A percentile compares a stretch with the other conserved stretches of the same genome.
phyloP scores from a whole-genome alignment of 2,888 invertebrate species.

The Hydroisotoma schaefferi region DNA sequence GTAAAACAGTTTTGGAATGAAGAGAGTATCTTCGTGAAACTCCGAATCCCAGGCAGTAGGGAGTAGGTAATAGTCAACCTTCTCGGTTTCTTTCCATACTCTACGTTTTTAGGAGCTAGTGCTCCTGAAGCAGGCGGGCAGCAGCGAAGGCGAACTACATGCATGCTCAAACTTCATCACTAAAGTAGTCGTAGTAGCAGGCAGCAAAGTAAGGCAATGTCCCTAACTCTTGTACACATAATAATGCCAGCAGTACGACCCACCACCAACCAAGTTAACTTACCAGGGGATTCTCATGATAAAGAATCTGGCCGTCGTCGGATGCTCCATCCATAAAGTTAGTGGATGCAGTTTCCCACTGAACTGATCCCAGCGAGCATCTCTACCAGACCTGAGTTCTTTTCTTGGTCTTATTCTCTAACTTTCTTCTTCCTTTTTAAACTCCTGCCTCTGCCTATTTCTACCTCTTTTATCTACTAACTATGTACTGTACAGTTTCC shows the following conservation, averaged over 20 bases:
- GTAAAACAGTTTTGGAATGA: background rate
- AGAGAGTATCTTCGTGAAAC: constrained; percentile 13
- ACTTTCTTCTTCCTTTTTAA: constrained; percentile 1
- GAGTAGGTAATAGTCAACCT: too few relatives aligned
- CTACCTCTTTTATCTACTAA: background rate
- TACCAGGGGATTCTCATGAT: background rate
- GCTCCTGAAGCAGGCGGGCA: too few relatives aligned
- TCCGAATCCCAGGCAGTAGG: constrained; percentile 24
- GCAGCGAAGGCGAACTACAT: background rate
- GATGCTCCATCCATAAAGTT: constrained; percentile 24
- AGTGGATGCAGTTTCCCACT: constrained; percentile 33
- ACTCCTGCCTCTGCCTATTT: background rate
- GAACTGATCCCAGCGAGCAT: constrained; percentile 40
- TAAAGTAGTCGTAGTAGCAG: background rate
- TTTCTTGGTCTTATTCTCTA: background rate
- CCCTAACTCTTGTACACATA: too few relatives aligned
- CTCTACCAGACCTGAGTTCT: too few relatives aligned
- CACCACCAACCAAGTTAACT: too few relatives aligned
- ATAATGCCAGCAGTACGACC: too few relatives aligned
- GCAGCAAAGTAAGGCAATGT: background rate
- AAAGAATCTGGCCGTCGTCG: constrained; percentile 15
- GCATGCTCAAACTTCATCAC: constrained; percentile 16
- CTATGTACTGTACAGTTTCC: background rate
- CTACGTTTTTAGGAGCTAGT: too few relatives aligned
- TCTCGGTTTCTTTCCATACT: too few relatives aligned